Evolutionary conservation across 2,797 vertebrate genomes (phyloP), one percentile per base, ranked within the genome.

Genomic region (Bovichtus diacanthus): DNA sequence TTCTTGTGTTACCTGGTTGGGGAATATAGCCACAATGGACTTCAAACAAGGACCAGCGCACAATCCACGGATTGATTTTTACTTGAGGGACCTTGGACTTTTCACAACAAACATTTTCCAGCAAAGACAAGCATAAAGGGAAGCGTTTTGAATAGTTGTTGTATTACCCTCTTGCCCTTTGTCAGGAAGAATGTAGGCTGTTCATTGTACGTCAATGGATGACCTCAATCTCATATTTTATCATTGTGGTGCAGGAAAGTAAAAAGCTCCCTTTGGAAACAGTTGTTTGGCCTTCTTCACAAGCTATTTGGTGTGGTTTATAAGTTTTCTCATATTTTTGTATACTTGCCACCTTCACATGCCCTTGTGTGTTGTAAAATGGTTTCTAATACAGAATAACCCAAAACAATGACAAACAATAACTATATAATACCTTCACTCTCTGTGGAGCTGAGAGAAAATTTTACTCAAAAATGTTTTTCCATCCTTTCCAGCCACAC

Each of bases 1-100:
- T 96, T 95, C 93, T 95, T 95, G 91, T 91, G 94, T 94, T 95
- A 95, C 93, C 94, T 95, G 92, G 93, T 93, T 86, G 79, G 93
- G 94, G 95, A 95, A 95, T 94, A 93, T 85, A 88, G 86, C 87
- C 94, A 95, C 95, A 95, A 95, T 93, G 92, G 94, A 92, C 92
- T 92, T 95, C 93, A 94, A 93, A 95, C 94, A 94, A 96, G 94
- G 89, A 93, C 91, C 89, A 86, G 88, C 56, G 78, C 88, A 95
- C 94, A 95, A 95, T 95, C 94, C 88, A 18, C 73, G 44, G 84
- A 94, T 94, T 91, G 94, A 95, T 94, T 95, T 95, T 95, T 93
- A 94, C 95, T 94, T 94, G 90, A 92, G 94, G 93, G 95, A 95
- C 93, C 95, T 92, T 92, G 94, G 93, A 94, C 89, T 93, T 92